phyloP scores from a whole-genome alignment of 1,140 invertebrate species.

The Drosophila ambigua region DNA sequence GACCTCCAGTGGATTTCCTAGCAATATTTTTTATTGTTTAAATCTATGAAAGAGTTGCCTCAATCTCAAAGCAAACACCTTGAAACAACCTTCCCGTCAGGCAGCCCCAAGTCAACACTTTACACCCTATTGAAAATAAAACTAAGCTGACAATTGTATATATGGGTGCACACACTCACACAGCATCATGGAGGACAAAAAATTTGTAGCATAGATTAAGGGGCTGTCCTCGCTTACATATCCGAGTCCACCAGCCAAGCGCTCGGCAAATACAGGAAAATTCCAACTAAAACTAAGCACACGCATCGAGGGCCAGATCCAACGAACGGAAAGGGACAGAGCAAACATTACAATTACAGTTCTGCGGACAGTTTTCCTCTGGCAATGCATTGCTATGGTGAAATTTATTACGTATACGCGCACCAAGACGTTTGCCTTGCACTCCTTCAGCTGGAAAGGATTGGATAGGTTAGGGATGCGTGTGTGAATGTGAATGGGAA shows the following conservation, averaged over 20 bases:
- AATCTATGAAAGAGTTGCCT: constrained; percentile 4
- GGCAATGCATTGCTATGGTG: too few relatives aligned
- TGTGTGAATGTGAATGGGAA: not conserved
- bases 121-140: constrained; percentile 14
- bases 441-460: not conserved
- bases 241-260: constrained; percentile 34
- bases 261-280: constrained; percentile 55
- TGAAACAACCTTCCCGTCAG: constrained; percentile 41
- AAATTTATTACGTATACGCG: constrained; percentile 61
- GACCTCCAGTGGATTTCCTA: not conserved
- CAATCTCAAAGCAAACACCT: constrained; percentile 26
- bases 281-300: constrained; percentile 41
- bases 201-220: constrained; percentile 53
- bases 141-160: constrained; percentile 18
- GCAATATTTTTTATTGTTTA: constrained; percentile 3
- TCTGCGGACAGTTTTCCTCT: constrained; percentile 58
- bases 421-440: constrained; percentile 4
- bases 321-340: constrained; percentile 1
- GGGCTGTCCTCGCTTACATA: constrained; percentile 39
- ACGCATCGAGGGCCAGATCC: constrained; percentile 24
- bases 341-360: constrained; percentile 69
- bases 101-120: constrained; percentile 23
- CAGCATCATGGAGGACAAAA: constrained; percentile 3
- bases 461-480: not conserved
- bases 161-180: constrained; percentile 1